These are phyloP conservation scores for Streptopelia turtur DNA, from an alignment of 2,797 vertebrate species.

Conservation along the genomic window DNA sequence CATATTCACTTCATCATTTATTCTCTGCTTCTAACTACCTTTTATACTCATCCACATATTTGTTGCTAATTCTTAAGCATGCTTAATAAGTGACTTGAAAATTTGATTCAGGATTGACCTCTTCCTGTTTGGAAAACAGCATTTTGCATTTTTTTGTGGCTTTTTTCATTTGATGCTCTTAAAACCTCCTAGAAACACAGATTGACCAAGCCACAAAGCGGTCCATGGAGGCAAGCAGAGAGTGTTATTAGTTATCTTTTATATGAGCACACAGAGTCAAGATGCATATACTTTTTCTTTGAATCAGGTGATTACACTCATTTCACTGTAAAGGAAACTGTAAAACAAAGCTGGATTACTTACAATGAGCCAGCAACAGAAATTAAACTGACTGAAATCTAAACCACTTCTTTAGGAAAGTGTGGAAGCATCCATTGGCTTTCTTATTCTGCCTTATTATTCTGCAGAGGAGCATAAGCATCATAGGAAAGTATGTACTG, in stretches of 20 bases:
- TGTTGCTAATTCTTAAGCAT: neutral
- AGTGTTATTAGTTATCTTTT: neutral
- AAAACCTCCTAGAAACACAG: neutral
- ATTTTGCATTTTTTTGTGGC: neutral
- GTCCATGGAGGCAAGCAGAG: neutral
- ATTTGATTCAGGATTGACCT: neutral
- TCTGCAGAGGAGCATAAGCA: neutral
- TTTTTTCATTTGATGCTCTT: neutral
- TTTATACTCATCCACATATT: neutral
- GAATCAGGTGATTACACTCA: neutral
- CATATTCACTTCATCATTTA: neutral
- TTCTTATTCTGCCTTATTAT: neutral
- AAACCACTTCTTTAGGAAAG: neutral
- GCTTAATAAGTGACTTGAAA: neutral
- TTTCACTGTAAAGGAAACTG: neutral
- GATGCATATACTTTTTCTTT: neutral
- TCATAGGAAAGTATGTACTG: neutral
- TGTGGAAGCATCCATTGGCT: neutral
- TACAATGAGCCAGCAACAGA: neutral
- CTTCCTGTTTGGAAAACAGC: neutral
- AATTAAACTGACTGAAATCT: neutral
- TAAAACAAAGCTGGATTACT: neutral
- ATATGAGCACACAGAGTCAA: neutral
- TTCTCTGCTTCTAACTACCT: neutral
- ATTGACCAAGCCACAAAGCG: neutral